Evolutionary conservation across 23 tunicate species (phyloP).

Genomic region (Phallusia fumigata): DNA sequence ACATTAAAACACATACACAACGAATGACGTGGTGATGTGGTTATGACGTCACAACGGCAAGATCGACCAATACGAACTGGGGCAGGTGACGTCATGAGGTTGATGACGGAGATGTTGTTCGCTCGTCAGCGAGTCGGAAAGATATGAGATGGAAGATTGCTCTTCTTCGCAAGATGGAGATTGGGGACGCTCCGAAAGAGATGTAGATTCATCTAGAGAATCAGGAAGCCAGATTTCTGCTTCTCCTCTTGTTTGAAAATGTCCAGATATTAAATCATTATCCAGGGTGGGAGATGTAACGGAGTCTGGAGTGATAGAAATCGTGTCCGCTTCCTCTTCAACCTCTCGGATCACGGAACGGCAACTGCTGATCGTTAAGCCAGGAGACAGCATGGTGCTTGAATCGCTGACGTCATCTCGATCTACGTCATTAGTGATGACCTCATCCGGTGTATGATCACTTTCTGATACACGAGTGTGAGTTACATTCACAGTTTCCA

Average conservation of each 20-base stretch:
- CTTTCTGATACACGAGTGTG: neutral
- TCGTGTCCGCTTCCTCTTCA: slow-evolving; percentile 50
- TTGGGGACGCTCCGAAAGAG: neutral
- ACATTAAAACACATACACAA: neutral
- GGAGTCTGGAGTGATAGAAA: slow-evolving; percentile 57
- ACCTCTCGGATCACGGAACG: slow-evolving; percentile 52
- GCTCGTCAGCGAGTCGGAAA: neutral
- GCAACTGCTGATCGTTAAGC: slow-evolving; percentile 42
- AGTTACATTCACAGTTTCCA: neutral
- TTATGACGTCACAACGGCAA: slow-evolving; percentile 1
- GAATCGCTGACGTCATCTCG: slow-evolving; percentile 9
- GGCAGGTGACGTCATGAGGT: neutral
- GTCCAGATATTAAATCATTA: neutral
- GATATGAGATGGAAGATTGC: neutral
- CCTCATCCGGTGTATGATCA: neutral
- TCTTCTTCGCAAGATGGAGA: neutral
- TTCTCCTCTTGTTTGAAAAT: neutral
- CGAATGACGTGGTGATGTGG: slow-evolving; percentile 12
- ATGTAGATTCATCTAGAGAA: neutral
- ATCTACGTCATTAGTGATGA: neutral
- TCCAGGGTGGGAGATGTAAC: slow-evolving; percentile 12
- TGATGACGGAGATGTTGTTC: neutral
- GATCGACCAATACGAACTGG: slow-evolving; percentile 9
- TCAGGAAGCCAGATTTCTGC: neutral
- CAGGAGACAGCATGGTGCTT: slow-evolving; percentile 36